Percentiles rank a stretch among this genome's conserved stretches.
Evolutionary conservation across 1,140 invertebrate genomes (phyloP).

Genomic region (Drosophila bipectinata): DNA sequence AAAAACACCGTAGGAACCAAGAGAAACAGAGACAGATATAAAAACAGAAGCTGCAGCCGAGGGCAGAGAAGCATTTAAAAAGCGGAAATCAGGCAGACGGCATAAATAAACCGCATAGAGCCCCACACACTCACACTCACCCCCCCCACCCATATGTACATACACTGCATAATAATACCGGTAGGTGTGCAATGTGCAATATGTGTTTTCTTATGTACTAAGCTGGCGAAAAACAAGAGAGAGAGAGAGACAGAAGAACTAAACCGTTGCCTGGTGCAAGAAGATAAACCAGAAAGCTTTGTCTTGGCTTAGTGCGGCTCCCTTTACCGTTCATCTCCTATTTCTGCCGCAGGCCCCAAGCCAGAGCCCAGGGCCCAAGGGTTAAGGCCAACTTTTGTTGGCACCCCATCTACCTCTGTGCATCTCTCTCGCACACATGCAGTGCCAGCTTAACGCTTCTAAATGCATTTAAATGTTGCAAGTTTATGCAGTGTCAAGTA

Average conservation of each 20-base stretch:
- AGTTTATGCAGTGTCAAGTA: constrained; percentile 35
- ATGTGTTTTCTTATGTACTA: background rate
- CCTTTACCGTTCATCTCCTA: background rate
- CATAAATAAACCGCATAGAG: constrained; percentile 69
- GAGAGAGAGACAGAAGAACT: constrained; percentile 13
- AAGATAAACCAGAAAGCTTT: constrained; percentile 45
- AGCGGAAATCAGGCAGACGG: constrained; percentile 79
- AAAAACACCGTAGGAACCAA: background rate
- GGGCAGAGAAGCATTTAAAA: constrained; percentile 74
- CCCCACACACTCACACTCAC: constrained; percentile 11
- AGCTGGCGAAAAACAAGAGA: constrained; percentile 4
- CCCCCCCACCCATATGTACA: background rate
- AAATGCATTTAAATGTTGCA: constrained; percentile 39
- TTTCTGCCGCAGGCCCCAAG: background rate
- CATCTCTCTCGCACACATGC: background rate
- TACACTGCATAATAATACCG: constrained; percentile 8
- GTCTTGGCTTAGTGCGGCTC: constrained; percentile 34
- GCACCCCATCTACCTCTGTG: background rate
- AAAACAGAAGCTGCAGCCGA: constrained; percentile 20
- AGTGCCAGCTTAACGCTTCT: constrained; percentile 28
- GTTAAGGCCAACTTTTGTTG: constrained; percentile 34
- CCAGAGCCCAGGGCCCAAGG: constrained; percentile 1
- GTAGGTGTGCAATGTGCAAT: constrained; percentile 12
- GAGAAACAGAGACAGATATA: constrained; percentile 6
- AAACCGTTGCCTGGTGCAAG: constrained; percentile 28